Percentiles rank a stretch among this genome's conserved stretches.
Conservation (phyloP, 1,140 invertebrate species). For the Pogonognathellus flavescens region DNA sequence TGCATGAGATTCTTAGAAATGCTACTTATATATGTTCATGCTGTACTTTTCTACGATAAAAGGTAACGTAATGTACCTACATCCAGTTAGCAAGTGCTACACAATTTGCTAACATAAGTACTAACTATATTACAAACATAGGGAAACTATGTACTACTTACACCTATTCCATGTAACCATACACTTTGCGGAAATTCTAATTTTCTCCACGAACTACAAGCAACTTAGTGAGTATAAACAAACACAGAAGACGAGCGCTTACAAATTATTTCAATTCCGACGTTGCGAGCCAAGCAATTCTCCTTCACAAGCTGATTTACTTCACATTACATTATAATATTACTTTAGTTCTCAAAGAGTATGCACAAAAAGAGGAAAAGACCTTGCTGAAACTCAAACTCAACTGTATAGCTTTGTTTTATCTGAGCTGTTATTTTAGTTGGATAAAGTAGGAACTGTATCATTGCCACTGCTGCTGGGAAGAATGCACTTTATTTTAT, state of each 20-base stretch:
- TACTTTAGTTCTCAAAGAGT: constrained; percentile 5
- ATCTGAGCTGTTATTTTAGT: constrained; percentile 17
- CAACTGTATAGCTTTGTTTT: background rate
- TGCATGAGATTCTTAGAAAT: too few species aligned
- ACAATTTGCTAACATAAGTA: too few species aligned
- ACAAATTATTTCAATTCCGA: constrained; percentile 27
- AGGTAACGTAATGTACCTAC: too few species aligned
- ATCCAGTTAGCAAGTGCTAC: too few species aligned
- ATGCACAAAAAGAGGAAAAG: background rate
- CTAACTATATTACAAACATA: too few species aligned
- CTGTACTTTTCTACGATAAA: too few species aligned
- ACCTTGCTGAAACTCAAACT: constrained; percentile 10
- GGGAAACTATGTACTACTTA: too few species aligned
- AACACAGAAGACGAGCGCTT: background rate
- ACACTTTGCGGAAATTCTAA: constrained; percentile 27
- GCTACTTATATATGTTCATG: too few species aligned
- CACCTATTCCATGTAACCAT: background rate
- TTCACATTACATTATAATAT: constrained; percentile 33
- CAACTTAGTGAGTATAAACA: background rate
- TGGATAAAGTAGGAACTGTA: background rate
- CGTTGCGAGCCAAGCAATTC: constrained; percentile 9
- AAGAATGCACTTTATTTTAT: constrained; percentile 28
- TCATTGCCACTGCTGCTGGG: background rate
- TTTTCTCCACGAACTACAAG: constrained; percentile 32
- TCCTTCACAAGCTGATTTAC: constrained; percentile 10